Evolutionary conservation across 2,113 vertebrate genomes (phyloP).

Genomic region (Merops nubicus): DNA sequence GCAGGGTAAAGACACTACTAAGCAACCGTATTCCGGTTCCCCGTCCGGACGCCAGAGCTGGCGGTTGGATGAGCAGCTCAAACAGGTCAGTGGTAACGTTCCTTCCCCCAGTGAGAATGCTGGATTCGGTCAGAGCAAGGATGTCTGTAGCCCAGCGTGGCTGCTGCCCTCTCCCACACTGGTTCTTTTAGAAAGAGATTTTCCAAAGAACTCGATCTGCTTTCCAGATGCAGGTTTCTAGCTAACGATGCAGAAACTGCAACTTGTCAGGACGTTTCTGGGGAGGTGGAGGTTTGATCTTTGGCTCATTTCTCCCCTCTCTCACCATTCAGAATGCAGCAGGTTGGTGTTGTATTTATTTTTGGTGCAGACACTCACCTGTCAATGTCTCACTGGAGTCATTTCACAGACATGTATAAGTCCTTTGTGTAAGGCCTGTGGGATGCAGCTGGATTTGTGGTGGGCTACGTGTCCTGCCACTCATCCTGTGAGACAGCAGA

Average conservation of each 20-base stretch:
- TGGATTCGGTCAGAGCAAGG: accelerated
- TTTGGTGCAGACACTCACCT: not conserved
- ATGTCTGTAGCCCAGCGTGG: not conserved
- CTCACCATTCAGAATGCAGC: not conserved
- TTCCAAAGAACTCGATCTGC: accelerated
- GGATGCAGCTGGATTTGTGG: not conserved
- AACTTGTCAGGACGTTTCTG: not conserved
- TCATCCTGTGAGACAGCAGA: not conserved
- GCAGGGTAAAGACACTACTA: constrained; percentile 79
- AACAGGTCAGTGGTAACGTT: constrained; percentile 81
- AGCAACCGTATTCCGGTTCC: constrained; percentile 63
- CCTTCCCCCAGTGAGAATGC: not conserved
- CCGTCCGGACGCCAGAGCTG: constrained; percentile 79
- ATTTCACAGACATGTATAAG: not conserved
- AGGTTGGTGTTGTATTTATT: not conserved
- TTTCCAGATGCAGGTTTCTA: not conserved
- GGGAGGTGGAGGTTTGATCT: not conserved
- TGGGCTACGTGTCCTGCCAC: not conserved
- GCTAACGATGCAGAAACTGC: accelerated
- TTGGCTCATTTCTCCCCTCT: not conserved
- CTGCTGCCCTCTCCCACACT: too few species aligned
- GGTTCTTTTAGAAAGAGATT: accelerated
- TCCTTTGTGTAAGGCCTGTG: not conserved
- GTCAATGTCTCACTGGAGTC: accelerated
- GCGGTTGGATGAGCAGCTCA: constrained; percentile 86